Evolutionary conservation across 2,797 vertebrate species (phyloP).

Genomic region (Gallinago stenura): DNA sequence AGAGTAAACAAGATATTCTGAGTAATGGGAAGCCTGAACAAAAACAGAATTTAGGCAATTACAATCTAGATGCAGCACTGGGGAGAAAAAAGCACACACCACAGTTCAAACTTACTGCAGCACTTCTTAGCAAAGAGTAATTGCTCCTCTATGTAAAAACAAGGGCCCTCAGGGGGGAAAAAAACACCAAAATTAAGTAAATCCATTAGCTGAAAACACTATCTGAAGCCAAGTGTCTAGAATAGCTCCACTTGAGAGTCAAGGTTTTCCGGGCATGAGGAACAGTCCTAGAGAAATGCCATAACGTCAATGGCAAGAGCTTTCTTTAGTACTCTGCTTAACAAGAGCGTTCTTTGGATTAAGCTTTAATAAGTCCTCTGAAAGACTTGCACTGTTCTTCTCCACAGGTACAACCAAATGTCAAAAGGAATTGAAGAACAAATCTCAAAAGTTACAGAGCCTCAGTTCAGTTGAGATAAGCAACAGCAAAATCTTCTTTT

Average conservation of each 20-base stretch:
- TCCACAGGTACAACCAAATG: not conserved
- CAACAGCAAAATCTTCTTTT: not conserved
- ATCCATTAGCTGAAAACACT: not conserved
- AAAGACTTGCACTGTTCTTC: not conserved
- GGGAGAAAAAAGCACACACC: not conserved
- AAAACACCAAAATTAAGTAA: not conserved
- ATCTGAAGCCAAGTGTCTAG: not conserved
- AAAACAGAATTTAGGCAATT: not conserved
- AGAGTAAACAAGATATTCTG: not conserved
- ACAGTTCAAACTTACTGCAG: not conserved
- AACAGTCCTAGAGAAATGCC: not conserved
- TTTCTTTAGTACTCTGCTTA: not conserved
- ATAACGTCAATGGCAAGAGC: accelerated
- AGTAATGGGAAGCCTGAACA: not conserved
- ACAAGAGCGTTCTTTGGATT: not conserved
- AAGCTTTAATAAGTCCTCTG: not conserved
- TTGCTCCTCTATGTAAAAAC: not conserved
- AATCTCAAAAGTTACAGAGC: not conserved
- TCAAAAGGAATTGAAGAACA: not conserved
- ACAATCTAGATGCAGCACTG: not conserved
- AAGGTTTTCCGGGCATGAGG: not conserved
- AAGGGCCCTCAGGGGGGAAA: not conserved
- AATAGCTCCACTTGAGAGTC: not conserved
- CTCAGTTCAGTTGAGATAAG: not conserved
- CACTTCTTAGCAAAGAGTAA: not conserved